Evolutionary conservation across 2,797 vertebrate genomes (phyloP), one percentile per base, ranked within the genome.

Genomic region (Petrocephalus sullivani): DNA sequence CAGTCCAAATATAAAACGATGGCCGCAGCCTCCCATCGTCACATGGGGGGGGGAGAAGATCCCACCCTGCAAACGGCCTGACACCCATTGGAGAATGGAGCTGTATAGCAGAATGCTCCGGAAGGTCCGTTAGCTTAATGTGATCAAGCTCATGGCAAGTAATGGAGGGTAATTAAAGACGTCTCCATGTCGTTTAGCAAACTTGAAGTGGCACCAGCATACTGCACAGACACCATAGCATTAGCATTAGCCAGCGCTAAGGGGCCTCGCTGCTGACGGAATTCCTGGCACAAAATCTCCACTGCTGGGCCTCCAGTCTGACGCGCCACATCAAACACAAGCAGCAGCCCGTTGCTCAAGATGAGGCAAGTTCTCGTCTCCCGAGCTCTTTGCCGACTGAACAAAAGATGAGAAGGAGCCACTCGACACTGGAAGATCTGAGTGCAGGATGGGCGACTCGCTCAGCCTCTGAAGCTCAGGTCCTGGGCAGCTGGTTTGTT

Each of bases 351-450:
- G 21, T 82, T 56, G 2, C 84, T 86, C 71, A 81, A 61, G 85
- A 89, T 19, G 54, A 60, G 84, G 67, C 64, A 53, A 51, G 85
- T 78, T 60, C 51, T 61, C 12, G 6, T 41, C 51, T 64, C 23
- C 14, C 14, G 23, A 54, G 57, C 85, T 37, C 21, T 19, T 56
- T 6, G 10, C 9, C 33, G 28, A 14, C 46, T 7, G 23, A 71
- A 88, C 41, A 87, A 89, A 87, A 87, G 88, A 89, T 89, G 85
- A 89, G 64, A 89, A 37, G 67, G 71, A 87, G 16, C 54, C 85
- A 46, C 85, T 78, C 54, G 10, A 58, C 33, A 16, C 21, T 46
- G 78, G 23, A 60, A 86, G 41, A 86, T 89, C 88, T 85, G 51
- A 89, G 19, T 33, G 49, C 21, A 89, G 87, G 89, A 90, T 88